Evolutionary conservation across 2,888 invertebrate genomes (phyloP).

Genomic region (Drosophila neotestacea): DNA sequence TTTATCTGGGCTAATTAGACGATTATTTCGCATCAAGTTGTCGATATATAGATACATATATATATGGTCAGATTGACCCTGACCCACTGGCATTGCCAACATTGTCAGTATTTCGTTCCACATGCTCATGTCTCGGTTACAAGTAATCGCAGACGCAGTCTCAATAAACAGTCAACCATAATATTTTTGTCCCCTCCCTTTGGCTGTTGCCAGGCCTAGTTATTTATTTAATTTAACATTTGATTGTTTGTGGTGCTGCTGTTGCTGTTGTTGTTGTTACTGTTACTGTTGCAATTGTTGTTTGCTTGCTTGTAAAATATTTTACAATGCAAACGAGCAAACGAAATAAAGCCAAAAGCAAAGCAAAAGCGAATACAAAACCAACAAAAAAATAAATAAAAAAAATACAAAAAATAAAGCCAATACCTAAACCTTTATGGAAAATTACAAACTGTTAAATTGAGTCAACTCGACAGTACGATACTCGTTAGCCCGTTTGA

Average conservation of each 20-base stretch:
- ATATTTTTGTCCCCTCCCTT: too few species aligned
- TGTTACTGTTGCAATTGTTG: slow-evolving; percentile 50
- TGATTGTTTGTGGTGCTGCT: neutral
- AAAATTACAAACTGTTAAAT: too few species aligned
- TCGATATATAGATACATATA: neutral
- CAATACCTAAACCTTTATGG: slow-evolving; percentile 17
- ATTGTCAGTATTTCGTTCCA: neutral
- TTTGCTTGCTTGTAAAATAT: slow-evolving; percentile 30
- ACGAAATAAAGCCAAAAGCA: slow-evolving; percentile 22
- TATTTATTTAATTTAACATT: slow-evolving; percentile 33
- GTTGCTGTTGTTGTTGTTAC: slow-evolving; percentile 5
- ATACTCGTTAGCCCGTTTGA: too few species aligned
- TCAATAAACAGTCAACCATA: neutral
- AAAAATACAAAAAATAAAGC: neutral
- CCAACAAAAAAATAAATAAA: neutral
- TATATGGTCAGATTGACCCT: slow-evolving; percentile 6
- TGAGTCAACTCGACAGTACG: too few species aligned
- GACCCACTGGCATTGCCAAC: slow-evolving; percentile 16
- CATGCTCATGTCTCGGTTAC: neutral
- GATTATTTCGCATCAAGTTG: too few species aligned
- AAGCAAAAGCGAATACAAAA: neutral
- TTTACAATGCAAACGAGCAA: slow-evolving; percentile 30
- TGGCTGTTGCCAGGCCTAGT: slow-evolving; percentile 8
- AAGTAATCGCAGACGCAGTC: neutral
- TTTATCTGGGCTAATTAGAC: too few species aligned